These are phyloP conservation scores for Temnothorax curvispinosus DNA, from an alignment of 1,140 invertebrate species.

Conservation along the genomic window DNA sequence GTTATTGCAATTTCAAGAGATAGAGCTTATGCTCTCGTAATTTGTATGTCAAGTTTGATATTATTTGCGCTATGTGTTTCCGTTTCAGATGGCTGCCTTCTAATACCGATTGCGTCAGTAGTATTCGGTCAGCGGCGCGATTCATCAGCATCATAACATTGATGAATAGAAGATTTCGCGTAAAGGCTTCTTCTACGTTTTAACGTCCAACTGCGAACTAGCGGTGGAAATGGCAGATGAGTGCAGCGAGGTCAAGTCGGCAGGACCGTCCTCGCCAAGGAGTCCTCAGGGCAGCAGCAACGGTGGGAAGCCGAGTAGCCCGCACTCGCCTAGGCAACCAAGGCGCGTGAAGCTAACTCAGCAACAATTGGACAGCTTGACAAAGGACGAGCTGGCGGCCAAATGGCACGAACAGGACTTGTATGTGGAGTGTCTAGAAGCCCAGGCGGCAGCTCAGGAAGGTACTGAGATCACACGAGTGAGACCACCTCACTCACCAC, in stretches of 20 bases:
- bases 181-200: constrained; percentile 26
- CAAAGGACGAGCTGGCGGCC: constrained; percentile 85
- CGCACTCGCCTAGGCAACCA: constrained; percentile 80
- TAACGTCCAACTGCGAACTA: not conserved
- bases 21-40: not conserved
- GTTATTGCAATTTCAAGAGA: not conserved
- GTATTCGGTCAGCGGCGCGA: not conserved
- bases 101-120: constrained; percentile 35
- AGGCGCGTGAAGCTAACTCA: constrained; percentile 84
- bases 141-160: constrained; percentile 15
- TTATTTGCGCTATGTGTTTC: not conserved
- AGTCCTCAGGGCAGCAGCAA: constrained; percentile 76
- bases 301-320: constrained; percentile 77
- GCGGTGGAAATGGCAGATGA: constrained; percentile 81
- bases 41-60: not conserved
- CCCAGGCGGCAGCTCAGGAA: constrained; percentile 85
- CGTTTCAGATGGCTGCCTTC: constrained; percentile 60
- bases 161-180: constrained; percentile 25
- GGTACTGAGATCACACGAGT: constrained; percentile 85
- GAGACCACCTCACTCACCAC: constrained; percentile 80
- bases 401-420: constrained; percentile 87
- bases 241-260: constrained; percentile 80
- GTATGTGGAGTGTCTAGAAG: constrained; percentile 86
- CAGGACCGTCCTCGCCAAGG: constrained; percentile 80
- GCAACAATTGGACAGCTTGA: constrained; percentile 85